Evolutionary conservation across 2,797 vertebrate species (phyloP).

Genomic region (Parauchenoglanis ngamensis): DNA sequence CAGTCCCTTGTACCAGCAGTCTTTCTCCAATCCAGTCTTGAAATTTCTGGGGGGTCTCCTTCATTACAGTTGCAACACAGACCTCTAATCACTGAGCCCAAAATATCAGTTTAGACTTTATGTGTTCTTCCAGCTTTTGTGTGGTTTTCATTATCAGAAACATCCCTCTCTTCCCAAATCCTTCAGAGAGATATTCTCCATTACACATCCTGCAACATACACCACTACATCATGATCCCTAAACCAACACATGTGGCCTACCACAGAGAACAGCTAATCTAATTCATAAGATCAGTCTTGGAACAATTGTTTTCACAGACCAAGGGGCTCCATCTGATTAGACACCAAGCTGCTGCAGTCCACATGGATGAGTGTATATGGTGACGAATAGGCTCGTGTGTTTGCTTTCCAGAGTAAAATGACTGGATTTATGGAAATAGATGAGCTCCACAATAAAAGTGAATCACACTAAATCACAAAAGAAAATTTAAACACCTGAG

Average conservation of each 20-base stretch:
- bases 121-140: constrained; percentile 64
- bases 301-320: constrained; percentile 58
- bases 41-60: constrained; percentile 68
- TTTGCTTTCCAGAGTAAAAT: background rate
- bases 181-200: constrained; percentile 43
- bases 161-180: constrained; percentile 53
- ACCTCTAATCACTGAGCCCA: constrained; percentile 66
- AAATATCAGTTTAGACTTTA: constrained; percentile 65
- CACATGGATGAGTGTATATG: constrained; percentile 22
- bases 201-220: constrained; percentile 44
- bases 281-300: constrained; percentile 53
- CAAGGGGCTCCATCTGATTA: constrained; percentile 54
- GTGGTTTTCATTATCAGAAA: constrained; percentile 58
- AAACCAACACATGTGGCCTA: constrained; percentile 54
- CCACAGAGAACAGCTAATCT: constrained; percentile 29
- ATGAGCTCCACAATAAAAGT: background rate
- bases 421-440: background rate
- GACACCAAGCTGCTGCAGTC: constrained; percentile 58
- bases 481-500: constrained; percentile 11
- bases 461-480: background rate
- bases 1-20: constrained; percentile 57
- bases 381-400: background rate
- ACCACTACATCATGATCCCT: constrained; percentile 46
- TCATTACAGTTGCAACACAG: constrained; percentile 66
- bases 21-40: constrained; percentile 50